phyloP scores from a whole-genome alignment of 2,888 invertebrate genomes.

The Meta bourneti region DNA sequence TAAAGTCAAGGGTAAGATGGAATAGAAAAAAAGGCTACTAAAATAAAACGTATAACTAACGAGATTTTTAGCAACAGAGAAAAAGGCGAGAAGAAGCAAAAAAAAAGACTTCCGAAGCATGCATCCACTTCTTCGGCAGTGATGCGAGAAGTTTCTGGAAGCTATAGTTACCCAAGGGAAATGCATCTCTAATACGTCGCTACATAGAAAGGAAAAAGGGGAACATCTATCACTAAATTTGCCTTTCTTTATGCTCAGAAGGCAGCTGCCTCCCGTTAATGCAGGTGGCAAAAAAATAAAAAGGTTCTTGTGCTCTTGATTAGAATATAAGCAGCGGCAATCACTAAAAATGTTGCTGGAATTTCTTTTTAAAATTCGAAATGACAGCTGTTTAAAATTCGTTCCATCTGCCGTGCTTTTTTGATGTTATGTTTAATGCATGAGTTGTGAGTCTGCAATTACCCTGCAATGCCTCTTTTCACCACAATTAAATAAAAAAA shows the following conservation, averaged over 20 bases:
- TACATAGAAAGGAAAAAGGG: neutral
- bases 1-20: neutral
- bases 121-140: too few species aligned
- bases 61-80: constrained; percentile 20
- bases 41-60: constrained; percentile 5
- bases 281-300: neutral
- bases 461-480: too few species aligned
- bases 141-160: neutral
- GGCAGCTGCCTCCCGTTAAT: constrained; percentile 1
- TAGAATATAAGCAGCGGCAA: neutral
- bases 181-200: neutral
- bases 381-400: too few species aligned
- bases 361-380: too few species aligned
- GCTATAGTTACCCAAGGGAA: neutral
- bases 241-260: neutral
- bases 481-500: too few species aligned
- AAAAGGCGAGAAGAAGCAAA: neutral
- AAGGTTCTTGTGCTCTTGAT: neutral
- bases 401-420: too few species aligned
- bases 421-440: too few species aligned
- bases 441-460: too few species aligned
- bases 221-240: constrained; percentile 16
- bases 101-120: constrained; percentile 8
- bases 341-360: too few species aligned
- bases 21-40: constrained; percentile 6